Evolutionary conservation across 2,113 vertebrate species (phyloP).

Genomic region (Sylvilagus bachmani): DNA sequence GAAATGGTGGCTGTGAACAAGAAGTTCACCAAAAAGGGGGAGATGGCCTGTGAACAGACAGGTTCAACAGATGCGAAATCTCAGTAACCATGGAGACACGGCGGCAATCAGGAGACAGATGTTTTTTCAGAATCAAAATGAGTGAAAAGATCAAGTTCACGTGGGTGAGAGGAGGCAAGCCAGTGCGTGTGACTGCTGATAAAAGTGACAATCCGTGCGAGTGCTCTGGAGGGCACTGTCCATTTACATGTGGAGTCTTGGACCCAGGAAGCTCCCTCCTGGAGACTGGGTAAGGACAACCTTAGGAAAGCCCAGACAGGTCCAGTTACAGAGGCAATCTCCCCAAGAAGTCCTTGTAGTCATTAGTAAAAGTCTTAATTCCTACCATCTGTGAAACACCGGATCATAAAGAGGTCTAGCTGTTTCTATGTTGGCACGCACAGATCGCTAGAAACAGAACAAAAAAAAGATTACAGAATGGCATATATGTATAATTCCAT

Average conservation of each 20-base stretch:
- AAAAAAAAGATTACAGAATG: neutral
- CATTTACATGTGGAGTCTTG: neutral
- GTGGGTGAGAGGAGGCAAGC: neutral
- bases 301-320: neutral
- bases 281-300: neutral
- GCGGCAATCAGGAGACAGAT: neutral
- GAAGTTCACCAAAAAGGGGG: neutral
- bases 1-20: neutral
- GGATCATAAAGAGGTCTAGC: neutral
- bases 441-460: neutral
- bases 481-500: neutral
- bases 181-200: neutral
- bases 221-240: neutral
- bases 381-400: neutral
- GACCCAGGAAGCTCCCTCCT: neutral
- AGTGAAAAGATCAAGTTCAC: neutral
- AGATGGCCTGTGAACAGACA: neutral
- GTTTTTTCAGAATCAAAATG: constrained; percentile 18
- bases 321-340: neutral
- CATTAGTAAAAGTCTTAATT: neutral
- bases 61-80: neutral
- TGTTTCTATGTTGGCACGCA: neutral
- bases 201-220: neutral
- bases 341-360: neutral
- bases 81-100: neutral